Evolutionary conservation across 2,797 vertebrate species (phyloP).

Genomic region (Sebastes dallii): DNA sequence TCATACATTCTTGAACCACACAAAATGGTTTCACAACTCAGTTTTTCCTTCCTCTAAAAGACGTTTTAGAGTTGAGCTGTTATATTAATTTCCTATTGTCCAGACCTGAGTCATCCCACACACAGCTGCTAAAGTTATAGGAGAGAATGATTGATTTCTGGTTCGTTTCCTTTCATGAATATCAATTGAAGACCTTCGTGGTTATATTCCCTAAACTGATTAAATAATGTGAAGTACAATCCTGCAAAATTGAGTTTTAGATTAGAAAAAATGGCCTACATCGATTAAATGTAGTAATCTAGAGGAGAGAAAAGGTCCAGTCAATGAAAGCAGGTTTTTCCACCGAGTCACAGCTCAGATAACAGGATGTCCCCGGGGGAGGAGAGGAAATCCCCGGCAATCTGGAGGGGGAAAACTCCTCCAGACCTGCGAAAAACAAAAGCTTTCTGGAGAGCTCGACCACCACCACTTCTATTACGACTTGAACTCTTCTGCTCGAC

Average conservation of each 20-base stretch:
- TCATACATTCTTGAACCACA: neutral
- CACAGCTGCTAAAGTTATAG: slow-evolving; percentile 49
- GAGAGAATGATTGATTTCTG: slow-evolving; percentile 12
- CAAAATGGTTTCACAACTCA: neutral
- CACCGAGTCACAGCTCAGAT: slow-evolving; percentile 68
- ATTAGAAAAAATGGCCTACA: slow-evolving; percentile 1
- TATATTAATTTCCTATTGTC: slow-evolving; percentile 29
- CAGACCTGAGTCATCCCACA: slow-evolving; percentile 39
- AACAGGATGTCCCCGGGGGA: slow-evolving; percentile 63
- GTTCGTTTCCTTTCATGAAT: slow-evolving; percentile 1
- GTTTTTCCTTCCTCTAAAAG: neutral
- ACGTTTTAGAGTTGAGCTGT: slow-evolving; percentile 1
- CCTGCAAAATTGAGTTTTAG: neutral
- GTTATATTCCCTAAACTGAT: neutral
- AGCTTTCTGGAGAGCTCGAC: slow-evolving; percentile 1
- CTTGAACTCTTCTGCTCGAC: neutral
- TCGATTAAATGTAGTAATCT: slow-evolving; percentile 28
- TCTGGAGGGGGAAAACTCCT: slow-evolving; percentile 44
- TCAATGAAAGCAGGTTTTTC: slow-evolving; percentile 46
- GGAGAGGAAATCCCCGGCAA: slow-evolving; percentile 70
- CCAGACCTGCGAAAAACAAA: slow-evolving; percentile 39
- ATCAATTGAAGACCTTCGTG: neutral
- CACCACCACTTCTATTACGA: neutral
- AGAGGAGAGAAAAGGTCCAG: slow-evolving; percentile 6
- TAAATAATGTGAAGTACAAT: neutral